A percentile compares a stretch with the other conserved stretches of the same genome.
phyloP scores from a whole-genome alignment of 2,113 vertebrate species.

The Chaetodon trifascialis region DNA sequence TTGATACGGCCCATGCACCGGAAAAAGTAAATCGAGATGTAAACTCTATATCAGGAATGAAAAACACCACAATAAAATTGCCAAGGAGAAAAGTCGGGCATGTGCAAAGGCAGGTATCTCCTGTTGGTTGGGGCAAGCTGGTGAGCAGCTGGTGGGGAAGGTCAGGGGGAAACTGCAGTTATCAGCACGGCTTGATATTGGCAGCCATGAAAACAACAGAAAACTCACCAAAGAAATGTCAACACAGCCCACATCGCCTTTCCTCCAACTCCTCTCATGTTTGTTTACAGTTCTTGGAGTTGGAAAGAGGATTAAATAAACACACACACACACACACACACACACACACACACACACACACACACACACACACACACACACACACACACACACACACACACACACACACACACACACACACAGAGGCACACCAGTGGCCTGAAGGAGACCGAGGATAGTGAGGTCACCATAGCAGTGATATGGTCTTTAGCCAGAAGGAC shows the following conservation, averaged over 20 bases:
- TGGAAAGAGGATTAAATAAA: conserved; percentile 71
- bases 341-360: conserved; percentile 54
- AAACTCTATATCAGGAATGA: conserved; percentile 53
- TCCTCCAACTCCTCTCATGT: conserved; percentile 57
- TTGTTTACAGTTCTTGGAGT: conserved; percentile 68
- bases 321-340: conserved; percentile 14
- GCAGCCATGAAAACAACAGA: conserved; percentile 63
- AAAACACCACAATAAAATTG: conserved; percentile 48
- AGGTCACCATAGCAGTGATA: conserved; percentile 55
- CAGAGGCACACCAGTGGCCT: conserved; percentile 57
- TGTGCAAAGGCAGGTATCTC: conserved; percentile 46
- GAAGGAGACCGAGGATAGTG: conserved; percentile 55
- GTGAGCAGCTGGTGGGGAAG: conserved; percentile 80
- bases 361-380: conserved; percentile 22
- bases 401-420: conserved; percentile 27
- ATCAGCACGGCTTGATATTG: conserved; percentile 75
- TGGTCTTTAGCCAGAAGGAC: conserved; percentile 66
- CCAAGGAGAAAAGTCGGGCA: conserved; percentile 44
- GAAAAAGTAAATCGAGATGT: conserved; percentile 62
- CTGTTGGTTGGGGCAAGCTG: conserved; percentile 50
- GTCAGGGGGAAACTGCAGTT: conserved; percentile 77
- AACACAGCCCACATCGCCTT: conserved; percentile 31
- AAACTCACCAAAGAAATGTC: conserved; percentile 41
- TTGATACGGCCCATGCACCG: conserved; percentile 68
- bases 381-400: conserved; percentile 49